Evolutionary conservation across 2,888 invertebrate genomes (phyloP).

Genomic region (Ethmia dodecea): DNA sequence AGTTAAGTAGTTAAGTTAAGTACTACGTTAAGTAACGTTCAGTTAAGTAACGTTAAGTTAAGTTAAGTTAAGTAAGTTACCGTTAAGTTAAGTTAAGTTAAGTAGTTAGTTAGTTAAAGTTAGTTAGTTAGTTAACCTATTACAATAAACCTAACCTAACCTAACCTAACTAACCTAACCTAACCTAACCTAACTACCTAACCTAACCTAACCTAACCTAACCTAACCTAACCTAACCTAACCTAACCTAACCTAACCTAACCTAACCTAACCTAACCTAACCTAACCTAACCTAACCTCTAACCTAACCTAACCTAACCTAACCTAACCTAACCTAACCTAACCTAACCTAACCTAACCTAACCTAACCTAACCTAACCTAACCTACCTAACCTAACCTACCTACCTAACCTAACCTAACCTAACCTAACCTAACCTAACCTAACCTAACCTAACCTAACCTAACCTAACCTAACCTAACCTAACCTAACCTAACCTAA

Average conservation of each 20-base stretch:
- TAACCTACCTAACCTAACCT: conserved; percentile 4
- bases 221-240: conserved; percentile 21
- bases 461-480: too few species aligned
- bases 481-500: too few species aligned
- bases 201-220: conserved; percentile 20
- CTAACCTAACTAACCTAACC: conserved; percentile 7
- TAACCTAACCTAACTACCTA: conserved; percentile 16
- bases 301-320: conserved; percentile 3
- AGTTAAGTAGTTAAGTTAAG: too few species aligned
- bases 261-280: conserved; percentile 21
- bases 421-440: too few species aligned
- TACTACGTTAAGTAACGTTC: too few species aligned
- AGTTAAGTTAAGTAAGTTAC: too few species aligned
- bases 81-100: too few species aligned
- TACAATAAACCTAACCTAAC: conserved; percentile 3
- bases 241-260: conserved; percentile 21
- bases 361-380: conserved; percentile 7
- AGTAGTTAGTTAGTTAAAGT: too few species aligned
- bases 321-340: conserved; percentile 12
- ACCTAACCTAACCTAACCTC: conserved; percentile 20
- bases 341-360: conserved; percentile 12
- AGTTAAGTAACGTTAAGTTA: too few species aligned
- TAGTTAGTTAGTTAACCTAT: too few species aligned
- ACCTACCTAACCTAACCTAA: too few species aligned
- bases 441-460: too few species aligned